Evolutionary conservation across 2,888 invertebrate species (phyloP).

Genomic region (Drosophila demipolita): DNA sequence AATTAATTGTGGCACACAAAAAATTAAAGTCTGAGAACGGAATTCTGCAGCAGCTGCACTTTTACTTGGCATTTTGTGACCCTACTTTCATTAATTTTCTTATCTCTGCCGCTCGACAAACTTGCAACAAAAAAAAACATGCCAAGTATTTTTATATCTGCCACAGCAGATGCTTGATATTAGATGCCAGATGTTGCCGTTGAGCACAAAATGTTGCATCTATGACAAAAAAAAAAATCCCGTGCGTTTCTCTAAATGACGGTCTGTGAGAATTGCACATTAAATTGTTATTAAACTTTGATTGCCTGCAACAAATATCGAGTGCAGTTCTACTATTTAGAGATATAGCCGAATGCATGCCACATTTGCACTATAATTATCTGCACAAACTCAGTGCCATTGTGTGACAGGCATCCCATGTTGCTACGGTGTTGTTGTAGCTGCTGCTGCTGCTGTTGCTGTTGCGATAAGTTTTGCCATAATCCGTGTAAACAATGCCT

Average conservation of each 20-base stretch:
- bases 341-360: background rate
- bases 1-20: background rate
- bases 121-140: background rate
- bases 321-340: background rate
- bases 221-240: background rate
- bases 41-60: background rate
- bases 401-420: slow-evolving; percentile 40
- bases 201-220: background rate
- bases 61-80: background rate
- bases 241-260: background rate
- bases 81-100: background rate
- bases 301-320: background rate
- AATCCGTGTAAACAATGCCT: slow-evolving; percentile 42
- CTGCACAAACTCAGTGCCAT: slow-evolving; percentile 41
- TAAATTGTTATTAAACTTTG: background rate
- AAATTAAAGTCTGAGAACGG: background rate
- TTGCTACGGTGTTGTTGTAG: background rate
- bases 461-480: slow-evolving; percentile 14
- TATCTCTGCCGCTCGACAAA: background rate
- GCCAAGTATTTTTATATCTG: background rate
- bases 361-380: slow-evolving; percentile 38
- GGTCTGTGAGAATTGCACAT: background rate
- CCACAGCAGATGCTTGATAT: background rate
- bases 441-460: slow-evolving; percentile 7
- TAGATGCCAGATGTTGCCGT: background rate